These are phyloP conservation scores for Nibea coibor DNA, from an alignment of 2,113 vertebrate genomes.

Conservation along the genomic window DNA sequence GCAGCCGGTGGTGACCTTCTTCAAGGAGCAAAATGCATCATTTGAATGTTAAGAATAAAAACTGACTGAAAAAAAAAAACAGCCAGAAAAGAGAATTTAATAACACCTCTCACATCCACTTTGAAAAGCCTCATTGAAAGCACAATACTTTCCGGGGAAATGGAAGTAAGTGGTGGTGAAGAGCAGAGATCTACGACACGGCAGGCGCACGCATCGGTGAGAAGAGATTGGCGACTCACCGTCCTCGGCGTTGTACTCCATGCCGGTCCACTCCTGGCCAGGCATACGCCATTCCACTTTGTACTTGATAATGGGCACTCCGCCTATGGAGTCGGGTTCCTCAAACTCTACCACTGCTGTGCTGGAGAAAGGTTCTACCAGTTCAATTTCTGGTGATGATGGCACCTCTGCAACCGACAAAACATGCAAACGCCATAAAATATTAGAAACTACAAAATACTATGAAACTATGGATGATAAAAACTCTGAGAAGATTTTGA, in stretches of 20 bases:
- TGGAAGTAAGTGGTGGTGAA: constrained; percentile 2
- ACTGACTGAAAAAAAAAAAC: background rate
- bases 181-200: background rate
- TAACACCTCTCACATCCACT: background rate
- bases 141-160: background rate
- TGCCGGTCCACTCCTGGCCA: constrained; percentile 86
- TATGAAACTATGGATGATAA: too few species aligned
- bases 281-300: constrained; percentile 89
- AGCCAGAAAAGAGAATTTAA: background rate
- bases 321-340: constrained; percentile 91
- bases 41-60: constrained; percentile 3
- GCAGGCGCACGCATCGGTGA: background rate
- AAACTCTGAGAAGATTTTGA: background rate
- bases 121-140: constrained; percentile 18
- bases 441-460: too few species aligned
- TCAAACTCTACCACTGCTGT: constrained; percentile 91
- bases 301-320: constrained; percentile 94
- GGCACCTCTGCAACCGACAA: constrained; percentile 88
- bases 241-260: constrained; percentile 86
- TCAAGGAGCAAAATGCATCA: background rate
- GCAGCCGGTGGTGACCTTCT: background rate
- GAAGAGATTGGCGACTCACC: constrained; percentile 80
- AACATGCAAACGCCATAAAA: background rate
- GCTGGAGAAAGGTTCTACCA: constrained; percentile 93
- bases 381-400: constrained; percentile 89